A percentile compares a stretch with the other conserved stretches of the same genome.
phyloP scores from a whole-genome alignment of 2,113 vertebrate genomes.

The Parus major region DNA sequence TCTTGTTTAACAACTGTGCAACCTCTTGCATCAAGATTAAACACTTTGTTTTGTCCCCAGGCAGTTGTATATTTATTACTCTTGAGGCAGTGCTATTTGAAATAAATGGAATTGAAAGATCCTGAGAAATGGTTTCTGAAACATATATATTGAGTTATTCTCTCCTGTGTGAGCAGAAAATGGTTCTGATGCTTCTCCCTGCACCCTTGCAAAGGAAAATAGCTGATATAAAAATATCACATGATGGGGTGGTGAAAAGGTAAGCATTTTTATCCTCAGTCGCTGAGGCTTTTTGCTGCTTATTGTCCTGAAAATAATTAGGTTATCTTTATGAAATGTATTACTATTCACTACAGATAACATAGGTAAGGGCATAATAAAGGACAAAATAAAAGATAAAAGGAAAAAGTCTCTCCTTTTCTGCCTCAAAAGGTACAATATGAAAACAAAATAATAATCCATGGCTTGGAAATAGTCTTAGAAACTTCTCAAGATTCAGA shows the following conservation, averaged over 20 bases:
- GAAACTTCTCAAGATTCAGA: neutral
- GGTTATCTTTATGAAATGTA: conserved; percentile 17
- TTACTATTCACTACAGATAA: conserved; percentile 29
- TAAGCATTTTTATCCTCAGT: conserved; percentile 6
- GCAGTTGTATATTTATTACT: conserved; percentile 72
- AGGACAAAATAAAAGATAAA: conserved; percentile 10
- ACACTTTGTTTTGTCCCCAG: conserved; percentile 72
- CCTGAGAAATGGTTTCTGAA: conserved; percentile 71
- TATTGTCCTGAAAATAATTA: conserved; percentile 52
- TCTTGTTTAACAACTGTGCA: conserved; percentile 72
- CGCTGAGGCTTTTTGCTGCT: neutral
- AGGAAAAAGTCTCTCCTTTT: neutral
- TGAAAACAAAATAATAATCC: neutral
- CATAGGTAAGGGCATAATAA: neutral
- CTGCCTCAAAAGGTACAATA: neutral
- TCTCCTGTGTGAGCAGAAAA: conserved; percentile 54
- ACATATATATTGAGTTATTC: conserved; percentile 60
- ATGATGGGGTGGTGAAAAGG: neutral
- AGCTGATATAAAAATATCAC: neutral
- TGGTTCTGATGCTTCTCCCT: neutral
- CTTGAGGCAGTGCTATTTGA: conserved; percentile 67
- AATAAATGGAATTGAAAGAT: conserved; percentile 73
- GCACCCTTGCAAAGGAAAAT: neutral
- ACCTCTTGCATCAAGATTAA: conserved; percentile 75
- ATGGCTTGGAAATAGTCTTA: neutral